phyloP scores from a whole-genome alignment of 35 echinoderm and acorn worm species.

The Heliocidaris tuberculata region DNA sequence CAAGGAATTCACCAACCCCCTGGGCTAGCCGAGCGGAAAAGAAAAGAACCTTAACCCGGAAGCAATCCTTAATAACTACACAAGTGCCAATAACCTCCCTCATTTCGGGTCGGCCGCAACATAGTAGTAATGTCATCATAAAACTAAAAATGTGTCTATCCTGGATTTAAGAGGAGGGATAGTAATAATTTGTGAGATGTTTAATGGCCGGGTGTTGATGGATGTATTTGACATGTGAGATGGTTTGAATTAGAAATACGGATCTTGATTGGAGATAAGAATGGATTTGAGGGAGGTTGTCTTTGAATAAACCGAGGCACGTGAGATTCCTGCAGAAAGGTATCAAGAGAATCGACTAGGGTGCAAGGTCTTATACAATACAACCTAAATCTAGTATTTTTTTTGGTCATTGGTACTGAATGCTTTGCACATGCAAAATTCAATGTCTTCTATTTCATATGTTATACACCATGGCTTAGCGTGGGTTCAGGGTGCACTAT shows the following conservation, averaged over 20 bases:
- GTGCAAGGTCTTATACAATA: background rate
- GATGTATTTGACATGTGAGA: conserved; percentile 15
- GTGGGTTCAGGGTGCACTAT: too few species aligned
- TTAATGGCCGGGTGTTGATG: conserved; percentile 30
- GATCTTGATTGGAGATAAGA: conserved; percentile 27
- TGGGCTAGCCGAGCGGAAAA: background rate
- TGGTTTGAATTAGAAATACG: conserved; percentile 43
- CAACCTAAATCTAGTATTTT: background rate
- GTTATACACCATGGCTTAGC: background rate
- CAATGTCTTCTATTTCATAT: background rate
- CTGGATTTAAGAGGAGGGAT: background rate
- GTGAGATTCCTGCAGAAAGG: conserved; percentile 30
- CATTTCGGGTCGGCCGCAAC: conserved; percentile 13
- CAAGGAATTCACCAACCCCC: background rate
- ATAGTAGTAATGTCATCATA: conserved; percentile 35
- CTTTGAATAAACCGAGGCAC: conserved; percentile 33
- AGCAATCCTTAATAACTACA: conserved; percentile 32
- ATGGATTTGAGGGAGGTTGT: background rate
- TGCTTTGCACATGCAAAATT: background rate
- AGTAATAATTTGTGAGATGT: conserved; percentile 36
- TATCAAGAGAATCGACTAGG: background rate
- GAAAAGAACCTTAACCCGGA: conserved; percentile 40
- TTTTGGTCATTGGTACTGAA: background rate
- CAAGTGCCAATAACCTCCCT: conserved; percentile 20
- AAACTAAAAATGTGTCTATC: background rate